phyloP scores from a whole-genome alignment of 1,140 invertebrate genomes.

The Neodiprion fabricii region DNA sequence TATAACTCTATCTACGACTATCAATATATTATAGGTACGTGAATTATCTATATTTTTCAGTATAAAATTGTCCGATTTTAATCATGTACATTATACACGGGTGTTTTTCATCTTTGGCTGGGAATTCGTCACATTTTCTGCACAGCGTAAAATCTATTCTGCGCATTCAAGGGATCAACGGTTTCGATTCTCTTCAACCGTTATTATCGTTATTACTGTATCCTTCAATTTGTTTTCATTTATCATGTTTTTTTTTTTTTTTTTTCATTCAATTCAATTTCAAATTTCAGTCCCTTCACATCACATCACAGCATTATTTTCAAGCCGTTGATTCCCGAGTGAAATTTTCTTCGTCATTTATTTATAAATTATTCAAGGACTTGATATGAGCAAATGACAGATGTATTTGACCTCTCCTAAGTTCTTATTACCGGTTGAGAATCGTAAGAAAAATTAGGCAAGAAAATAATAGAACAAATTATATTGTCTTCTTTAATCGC shows the following conservation, averaged over 20 bases:
- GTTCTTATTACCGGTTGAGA: conserved; percentile 22
- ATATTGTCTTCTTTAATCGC: neutral
- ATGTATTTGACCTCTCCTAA: conserved; percentile 47
- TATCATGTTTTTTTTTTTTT: neutral
- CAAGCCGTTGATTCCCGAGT: neutral
- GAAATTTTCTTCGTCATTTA: neutral
- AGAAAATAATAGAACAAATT: too few species aligned
- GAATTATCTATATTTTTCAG: neutral
- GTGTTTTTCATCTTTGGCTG: conserved; percentile 14
- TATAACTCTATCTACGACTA: neutral
- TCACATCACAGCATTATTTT: neutral
- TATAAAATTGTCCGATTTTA: conserved; percentile 4
- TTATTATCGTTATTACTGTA: conserved; percentile 5
- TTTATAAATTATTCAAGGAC: conserved; percentile 14
- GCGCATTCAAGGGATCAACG: conserved; percentile 15
- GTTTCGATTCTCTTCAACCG: neutral
- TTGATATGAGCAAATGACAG: conserved; percentile 57
- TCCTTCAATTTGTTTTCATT: conserved; percentile 15
- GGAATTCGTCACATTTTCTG: neutral
- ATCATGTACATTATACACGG: conserved; percentile 22
- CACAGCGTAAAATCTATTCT: conserved; percentile 36
- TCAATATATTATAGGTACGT: neutral
- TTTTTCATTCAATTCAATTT: neutral
- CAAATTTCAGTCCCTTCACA: neutral
- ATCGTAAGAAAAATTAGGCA: too few species aligned